Evolutionary conservation across 2,888 invertebrate species (phyloP).

Genomic region (Acleris cristana): DNA sequence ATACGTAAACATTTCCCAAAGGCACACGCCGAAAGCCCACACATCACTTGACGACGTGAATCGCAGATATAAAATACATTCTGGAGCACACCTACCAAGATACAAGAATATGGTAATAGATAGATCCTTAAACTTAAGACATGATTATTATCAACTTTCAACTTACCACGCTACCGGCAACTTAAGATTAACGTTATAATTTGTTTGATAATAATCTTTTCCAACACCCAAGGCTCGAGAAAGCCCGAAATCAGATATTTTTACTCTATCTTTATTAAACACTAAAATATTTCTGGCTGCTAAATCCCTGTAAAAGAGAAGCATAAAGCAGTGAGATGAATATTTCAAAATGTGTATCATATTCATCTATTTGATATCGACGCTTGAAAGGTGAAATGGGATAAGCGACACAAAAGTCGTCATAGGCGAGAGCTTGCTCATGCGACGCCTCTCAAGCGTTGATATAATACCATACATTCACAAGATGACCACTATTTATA

Average conservation of each 20-base stretch:
- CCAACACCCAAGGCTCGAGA: constrained; percentile 98
- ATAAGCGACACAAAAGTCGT: no score
- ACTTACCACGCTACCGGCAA: constrained; percentile 97
- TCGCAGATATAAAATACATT: constrained; percentile 97
- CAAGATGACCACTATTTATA: background rate
- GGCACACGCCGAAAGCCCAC: constrained; percentile 98
- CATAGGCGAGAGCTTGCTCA: no score
- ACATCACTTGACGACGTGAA: constrained; percentile 99
- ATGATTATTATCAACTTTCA: background rate
- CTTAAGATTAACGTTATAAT: constrained; percentile 98
- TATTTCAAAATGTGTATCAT: constrained; percentile 2
- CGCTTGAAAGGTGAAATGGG: no score
- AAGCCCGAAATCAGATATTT: constrained; percentile 98
- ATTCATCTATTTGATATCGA: no score
- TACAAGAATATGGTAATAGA: background rate
- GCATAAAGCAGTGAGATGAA: constrained; percentile 1
- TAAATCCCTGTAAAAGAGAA: constrained; percentile 88
- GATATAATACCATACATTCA: background rate
- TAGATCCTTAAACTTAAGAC: background rate
- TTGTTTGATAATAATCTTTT: constrained; percentile 99
- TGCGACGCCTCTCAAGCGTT: no score
- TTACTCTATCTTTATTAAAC: constrained; percentile 97
- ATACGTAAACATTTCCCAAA: constrained; percentile 99
- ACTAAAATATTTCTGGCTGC: constrained; percentile 99
- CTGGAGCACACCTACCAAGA: constrained; percentile 94